Percentiles rank a stretch among this genome's conserved stretches.
phyloP scores from a whole-genome alignment of 2,797 vertebrate species.

The Pogoniulus pusillus region DNA sequence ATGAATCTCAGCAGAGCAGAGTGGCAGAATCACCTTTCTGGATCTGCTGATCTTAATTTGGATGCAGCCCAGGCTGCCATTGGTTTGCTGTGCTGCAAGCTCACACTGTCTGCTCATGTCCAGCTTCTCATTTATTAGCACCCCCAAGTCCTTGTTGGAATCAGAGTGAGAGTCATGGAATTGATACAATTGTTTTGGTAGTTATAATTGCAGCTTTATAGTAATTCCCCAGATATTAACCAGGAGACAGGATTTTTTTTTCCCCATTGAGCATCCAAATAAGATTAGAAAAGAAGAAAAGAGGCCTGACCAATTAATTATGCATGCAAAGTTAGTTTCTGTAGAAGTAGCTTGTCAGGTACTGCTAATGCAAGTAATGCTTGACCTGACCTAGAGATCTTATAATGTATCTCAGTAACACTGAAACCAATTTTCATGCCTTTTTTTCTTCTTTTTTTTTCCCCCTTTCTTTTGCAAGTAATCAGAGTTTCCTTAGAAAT shows the following conservation, averaged over 20 bases:
- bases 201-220: slow-evolving; percentile 16
- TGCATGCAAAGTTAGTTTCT: slow-evolving; percentile 31
- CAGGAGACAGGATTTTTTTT: not conserved
- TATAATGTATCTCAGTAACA: slow-evolving; percentile 35
- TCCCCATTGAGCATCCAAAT: not conserved
- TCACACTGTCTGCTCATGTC: no score
- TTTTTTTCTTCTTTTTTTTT: not conserved
- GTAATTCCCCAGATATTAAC: slow-evolving; percentile 13
- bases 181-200: slow-evolving; percentile 13
- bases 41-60: no score
- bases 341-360: slow-evolving; percentile 25
- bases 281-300: not conserved
- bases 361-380: not conserved
- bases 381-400: slow-evolving; percentile 21
- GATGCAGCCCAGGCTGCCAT: no score
- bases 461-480: not conserved
- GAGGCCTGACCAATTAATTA: not conserved
- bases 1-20: no score
- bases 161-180: not conserved
- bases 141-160: not conserved
- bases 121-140: no score
- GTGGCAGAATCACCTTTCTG: no score
- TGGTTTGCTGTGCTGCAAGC: no score
- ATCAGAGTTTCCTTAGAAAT: not conserved
- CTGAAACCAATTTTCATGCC: not conserved